A percentile compares a stretch with the other conserved stretches of the same genome.
Evolutionary conservation across 1,140 invertebrate genomes (phyloP).

Genomic region (Dendrolimus kikuchii): DNA sequence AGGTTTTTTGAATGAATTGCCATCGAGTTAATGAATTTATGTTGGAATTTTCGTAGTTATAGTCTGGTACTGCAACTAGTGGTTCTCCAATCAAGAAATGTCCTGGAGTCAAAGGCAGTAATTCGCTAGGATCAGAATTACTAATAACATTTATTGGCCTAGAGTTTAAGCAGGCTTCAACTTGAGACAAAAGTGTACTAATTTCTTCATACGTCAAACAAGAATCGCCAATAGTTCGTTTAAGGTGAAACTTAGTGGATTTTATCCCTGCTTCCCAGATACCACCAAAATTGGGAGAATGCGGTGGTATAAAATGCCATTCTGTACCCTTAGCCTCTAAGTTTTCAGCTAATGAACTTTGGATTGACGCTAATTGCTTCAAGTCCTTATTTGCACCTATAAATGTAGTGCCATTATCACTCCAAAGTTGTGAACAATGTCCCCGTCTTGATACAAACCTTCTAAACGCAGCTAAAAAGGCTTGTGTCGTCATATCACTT

Average conservation of each 20-base stretch:
- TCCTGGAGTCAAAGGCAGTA: background rate
- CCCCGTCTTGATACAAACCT: conserved; percentile 36
- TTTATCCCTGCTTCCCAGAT: no score
- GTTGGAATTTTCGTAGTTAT: no score
- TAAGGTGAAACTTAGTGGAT: no score
- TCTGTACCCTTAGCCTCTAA: background rate
- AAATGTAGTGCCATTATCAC: conserved; percentile 31
- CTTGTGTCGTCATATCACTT: conserved; percentile 27
- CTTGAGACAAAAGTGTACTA: no score
- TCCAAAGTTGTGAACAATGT: conserved; percentile 3
- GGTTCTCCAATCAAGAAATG: conserved; percentile 2
- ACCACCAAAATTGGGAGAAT: no score
- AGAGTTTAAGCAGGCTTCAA: conserved; percentile 1
- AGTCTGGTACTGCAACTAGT: no score
- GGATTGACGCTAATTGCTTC: background rate
- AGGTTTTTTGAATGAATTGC: no score
- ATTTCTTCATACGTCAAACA: no score
- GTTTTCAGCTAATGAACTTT: background rate
- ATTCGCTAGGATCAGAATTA: background rate
- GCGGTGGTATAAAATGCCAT: conserved; percentile 10
- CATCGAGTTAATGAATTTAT: no score
- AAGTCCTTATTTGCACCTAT: conserved; percentile 17
- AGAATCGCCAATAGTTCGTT: no score
- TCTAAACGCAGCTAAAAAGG: conserved; percentile 33
- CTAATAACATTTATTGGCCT: background rate